Conservation (phyloP, 92 coral and sea anemone genomes). For the Pocillopora meandrina region DNA sequence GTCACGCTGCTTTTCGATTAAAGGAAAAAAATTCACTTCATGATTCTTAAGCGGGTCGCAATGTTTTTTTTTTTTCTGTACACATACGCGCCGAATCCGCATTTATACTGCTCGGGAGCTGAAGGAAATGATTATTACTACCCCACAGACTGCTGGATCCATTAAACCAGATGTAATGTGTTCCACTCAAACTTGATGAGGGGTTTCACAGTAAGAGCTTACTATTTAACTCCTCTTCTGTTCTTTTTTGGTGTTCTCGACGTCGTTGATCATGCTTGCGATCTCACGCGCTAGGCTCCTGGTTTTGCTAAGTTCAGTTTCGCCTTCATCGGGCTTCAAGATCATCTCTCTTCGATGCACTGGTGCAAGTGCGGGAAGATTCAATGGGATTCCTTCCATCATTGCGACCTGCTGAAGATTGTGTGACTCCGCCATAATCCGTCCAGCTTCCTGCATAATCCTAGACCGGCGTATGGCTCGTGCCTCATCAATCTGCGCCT, state of each 20-base stretch:
- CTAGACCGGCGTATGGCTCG: slow-evolving; percentile 26
- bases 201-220: neutral
- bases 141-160: neutral
- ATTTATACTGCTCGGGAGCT: neutral
- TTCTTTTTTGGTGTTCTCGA: slow-evolving; percentile 23
- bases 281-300: slow-evolving; percentile 22
- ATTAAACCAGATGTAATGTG: neutral
- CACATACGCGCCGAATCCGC: neutral
- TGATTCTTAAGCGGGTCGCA: neutral
- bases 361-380: neutral
- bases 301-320: neutral
- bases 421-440: slow-evolving; percentile 34
- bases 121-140: neutral
- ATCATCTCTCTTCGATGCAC: slow-evolving; percentile 17
- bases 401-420: slow-evolving; percentile 37
- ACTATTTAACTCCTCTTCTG: neutral
- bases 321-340: slow-evolving; percentile 9
- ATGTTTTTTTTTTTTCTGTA: slow-evolving; percentile 5
- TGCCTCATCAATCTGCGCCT: slow-evolving; percentile 22
- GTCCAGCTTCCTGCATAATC: slow-evolving; percentile 38
- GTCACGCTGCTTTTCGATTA: no score
- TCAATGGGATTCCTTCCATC: slow-evolving; percentile 39
- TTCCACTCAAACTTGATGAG: neutral
- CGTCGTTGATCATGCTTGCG: slow-evolving; percentile 21
- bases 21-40: no score